phyloP scores from a whole-genome alignment of 2,113 vertebrate species.

The Entomyzon cyanotis region DNA sequence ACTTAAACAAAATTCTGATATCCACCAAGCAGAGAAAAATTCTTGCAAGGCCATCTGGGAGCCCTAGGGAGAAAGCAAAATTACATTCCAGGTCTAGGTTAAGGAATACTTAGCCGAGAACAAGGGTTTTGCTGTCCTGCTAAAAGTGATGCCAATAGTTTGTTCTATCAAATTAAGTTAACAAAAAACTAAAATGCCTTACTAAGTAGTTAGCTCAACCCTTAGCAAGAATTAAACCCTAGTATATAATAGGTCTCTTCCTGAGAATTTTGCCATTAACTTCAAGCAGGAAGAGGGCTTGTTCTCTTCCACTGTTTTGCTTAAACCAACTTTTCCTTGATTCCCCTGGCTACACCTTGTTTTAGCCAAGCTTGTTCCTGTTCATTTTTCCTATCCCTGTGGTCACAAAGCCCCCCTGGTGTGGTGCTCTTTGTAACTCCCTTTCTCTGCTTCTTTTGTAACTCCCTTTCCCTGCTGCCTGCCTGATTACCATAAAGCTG shows the following conservation, averaged over 20 bases:
- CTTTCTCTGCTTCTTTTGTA: neutral
- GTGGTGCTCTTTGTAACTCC: neutral
- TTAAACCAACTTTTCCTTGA: neutral
- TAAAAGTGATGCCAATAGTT: accelerated
- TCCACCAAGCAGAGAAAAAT: neutral
- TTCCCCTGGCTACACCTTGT: neutral
- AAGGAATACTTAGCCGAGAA: neutral
- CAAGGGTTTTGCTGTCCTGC: neutral
- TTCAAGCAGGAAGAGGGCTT: neutral
- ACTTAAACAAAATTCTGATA: neutral
- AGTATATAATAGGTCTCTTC: neutral
- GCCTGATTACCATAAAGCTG: neutral
- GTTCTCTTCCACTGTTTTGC: neutral
- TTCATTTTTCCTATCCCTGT: neutral
- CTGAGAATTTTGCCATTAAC: neutral
- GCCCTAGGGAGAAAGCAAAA: neutral
- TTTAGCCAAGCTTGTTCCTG: neutral
- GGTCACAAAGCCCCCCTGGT: accelerated
- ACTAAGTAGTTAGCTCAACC: neutral
- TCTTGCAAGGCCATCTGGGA: neutral
- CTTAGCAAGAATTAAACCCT: neutral
- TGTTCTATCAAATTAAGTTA: neutral
- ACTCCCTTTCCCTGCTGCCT: neutral
- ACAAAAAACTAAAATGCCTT: neutral
- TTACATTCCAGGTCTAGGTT: neutral